Percentiles rank a stretch among this genome's conserved stretches.
Evolutionary conservation across 2,797 vertebrate species (phyloP).

Genomic region (Aeoliscus strigatus): DNA sequence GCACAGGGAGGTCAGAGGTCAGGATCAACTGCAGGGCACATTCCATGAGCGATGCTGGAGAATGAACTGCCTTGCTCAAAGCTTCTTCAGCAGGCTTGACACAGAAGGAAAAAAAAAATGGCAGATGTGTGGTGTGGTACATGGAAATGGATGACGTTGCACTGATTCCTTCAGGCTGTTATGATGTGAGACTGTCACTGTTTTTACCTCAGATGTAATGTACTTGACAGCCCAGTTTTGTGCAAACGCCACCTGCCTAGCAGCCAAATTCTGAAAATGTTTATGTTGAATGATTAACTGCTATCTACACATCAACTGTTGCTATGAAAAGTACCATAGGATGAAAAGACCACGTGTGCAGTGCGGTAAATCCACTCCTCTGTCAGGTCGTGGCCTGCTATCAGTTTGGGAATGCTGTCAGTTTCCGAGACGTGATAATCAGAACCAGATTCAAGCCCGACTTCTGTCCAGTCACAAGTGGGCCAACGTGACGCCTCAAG

Average conservation of each 20-base stretch:
- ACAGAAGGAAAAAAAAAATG: no score
- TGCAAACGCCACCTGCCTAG: no score
- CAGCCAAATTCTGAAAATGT: no score
- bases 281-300: constrained; percentile 2
- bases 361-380: constrained; percentile 13
- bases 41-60: no score
- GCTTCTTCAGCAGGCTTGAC: background rate
- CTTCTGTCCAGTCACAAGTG: constrained; percentile 53
- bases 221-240: no score
- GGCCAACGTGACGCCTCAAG: constrained; percentile 40
- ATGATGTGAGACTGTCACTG: no score
- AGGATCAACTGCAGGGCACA: constrained; percentile 40
- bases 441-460: constrained; percentile 57
- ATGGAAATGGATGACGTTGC: no score
- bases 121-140: no score
- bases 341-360: constrained; percentile 5
- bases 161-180: no score
- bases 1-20: constrained; percentile 40
- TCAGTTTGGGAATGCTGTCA: constrained; percentile 59
- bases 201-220: no score
- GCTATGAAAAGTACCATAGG: constrained; percentile 12
- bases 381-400: constrained; percentile 21
- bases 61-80: constrained; percentile 2
- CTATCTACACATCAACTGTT: constrained; percentile 11
- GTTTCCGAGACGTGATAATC: constrained; percentile 64